A percentile compares a stretch with the other conserved stretches of the same genome.
Evolutionary conservation across 2,113 vertebrate species (phyloP).

Genomic region (Alectura lathami): DNA sequence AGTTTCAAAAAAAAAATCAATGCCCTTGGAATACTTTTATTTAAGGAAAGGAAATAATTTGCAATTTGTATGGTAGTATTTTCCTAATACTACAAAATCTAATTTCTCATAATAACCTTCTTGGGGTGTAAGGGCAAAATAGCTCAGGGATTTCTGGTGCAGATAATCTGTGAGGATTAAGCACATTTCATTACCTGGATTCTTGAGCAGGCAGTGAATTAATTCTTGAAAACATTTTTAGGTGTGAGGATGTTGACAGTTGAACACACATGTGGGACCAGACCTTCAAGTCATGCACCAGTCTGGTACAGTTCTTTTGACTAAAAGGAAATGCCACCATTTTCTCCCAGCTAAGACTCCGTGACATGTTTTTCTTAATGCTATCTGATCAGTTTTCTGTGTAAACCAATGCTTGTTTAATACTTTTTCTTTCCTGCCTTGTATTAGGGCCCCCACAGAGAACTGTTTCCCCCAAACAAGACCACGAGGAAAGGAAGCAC

Average conservation of each 20-base stretch:
- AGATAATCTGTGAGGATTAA: neutral
- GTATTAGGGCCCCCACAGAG: conserved; percentile 81
- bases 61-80: neutral
- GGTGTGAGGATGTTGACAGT: neutral
- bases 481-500: conserved; percentile 80
- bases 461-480: conserved; percentile 81
- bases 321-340: neutral
- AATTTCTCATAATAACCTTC: neutral
- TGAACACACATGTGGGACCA: neutral
- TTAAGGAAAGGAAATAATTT: neutral
- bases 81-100: neutral
- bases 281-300: neutral
- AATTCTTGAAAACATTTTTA: neutral
- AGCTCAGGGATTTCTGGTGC: neutral
- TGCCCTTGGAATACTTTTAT: neutral
- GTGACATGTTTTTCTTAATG: neutral
- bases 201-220: neutral
- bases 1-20: neutral
- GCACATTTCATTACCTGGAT: neutral
- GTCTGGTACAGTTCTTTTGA: neutral
- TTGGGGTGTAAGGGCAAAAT: neutral
- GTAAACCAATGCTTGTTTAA: neutral
- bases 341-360: neutral
- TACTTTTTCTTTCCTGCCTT: conserved; percentile 13
- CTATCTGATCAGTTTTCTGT: neutral